phyloP scores from a whole-genome alignment of 2,888 invertebrate genomes.

The Flexamia atlantica region DNA sequence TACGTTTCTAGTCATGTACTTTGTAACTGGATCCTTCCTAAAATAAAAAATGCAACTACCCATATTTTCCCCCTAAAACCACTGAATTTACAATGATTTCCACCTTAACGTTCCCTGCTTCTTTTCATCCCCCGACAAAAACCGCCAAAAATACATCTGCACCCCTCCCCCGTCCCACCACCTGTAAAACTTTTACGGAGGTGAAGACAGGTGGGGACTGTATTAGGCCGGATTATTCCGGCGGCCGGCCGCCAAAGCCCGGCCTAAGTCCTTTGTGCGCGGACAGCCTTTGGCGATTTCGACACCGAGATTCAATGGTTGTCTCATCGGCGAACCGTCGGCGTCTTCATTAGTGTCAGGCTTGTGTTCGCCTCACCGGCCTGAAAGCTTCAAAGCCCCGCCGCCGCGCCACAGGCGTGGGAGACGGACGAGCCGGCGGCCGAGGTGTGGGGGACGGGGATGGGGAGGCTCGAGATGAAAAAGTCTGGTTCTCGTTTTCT shows the following conservation, averaged over 20 bases:
- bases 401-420: not conserved
- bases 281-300: conserved; percentile 43
- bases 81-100: too few relatives aligned
- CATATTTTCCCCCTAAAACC: too few relatives aligned
- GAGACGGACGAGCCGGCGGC: not conserved
- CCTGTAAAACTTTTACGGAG: not conserved
- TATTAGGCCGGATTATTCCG: conserved; percentile 43
- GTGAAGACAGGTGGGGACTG: conserved; percentile 26
- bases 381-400: not conserved
- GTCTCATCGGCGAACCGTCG: not conserved
- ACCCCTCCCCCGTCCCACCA: not conserved
- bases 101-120: too few relatives aligned
- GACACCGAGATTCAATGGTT: conserved; percentile 36
- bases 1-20: too few relatives aligned
- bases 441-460: not conserved
- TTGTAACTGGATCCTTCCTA: too few relatives aligned
- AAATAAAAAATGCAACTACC: too few relatives aligned
- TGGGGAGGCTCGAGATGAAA: not conserved
- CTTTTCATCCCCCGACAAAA: too few relatives aligned
- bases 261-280: conserved; percentile 10
- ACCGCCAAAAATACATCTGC: conserved; percentile 1
- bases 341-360: conserved; percentile 49
- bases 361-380: conserved; percentile 3
- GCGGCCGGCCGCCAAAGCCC: not conserved
- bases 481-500: too few relatives aligned